phyloP scores from a whole-genome alignment of 2,113 vertebrate genomes.

The Motacilla tschutschensis region DNA sequence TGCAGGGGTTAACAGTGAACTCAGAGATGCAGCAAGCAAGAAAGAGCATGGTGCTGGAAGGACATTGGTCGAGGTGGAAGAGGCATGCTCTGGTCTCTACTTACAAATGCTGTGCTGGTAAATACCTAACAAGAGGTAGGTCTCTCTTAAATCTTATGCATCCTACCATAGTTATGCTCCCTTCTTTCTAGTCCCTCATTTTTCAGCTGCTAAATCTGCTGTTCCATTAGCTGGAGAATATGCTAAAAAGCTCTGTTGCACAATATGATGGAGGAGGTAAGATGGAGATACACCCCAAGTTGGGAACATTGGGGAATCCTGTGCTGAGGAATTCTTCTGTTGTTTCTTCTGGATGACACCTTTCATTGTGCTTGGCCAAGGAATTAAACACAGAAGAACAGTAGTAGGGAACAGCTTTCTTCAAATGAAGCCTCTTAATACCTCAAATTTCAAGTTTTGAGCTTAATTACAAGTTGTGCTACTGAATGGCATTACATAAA shows the following conservation, averaged over 20 bases:
- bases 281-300: neutral
- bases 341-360: neutral
- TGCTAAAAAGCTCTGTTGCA: neutral
- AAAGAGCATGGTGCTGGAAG: neutral
- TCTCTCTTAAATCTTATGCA: neutral
- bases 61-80: too few species aligned
- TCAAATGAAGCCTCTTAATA: neutral
- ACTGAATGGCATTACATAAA: neutral
- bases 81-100: neutral
- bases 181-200: neutral
- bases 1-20: neutral
- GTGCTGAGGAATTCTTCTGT: neutral
- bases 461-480: neutral
- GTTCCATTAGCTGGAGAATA: neutral
- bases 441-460: neutral
- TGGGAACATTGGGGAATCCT: neutral
- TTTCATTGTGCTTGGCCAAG: neutral
- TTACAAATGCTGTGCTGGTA: neutral
- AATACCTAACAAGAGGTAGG: neutral
- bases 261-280: neutral
- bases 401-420: neutral
- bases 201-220: neutral
- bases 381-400: neutral
- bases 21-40: accelerated
- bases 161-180: accelerated